A percentile compares a stretch with the other conserved stretches of the same genome.
phyloP scores from a whole-genome alignment of 2,113 vertebrate genomes.

The Pogonocichla stellata region DNA sequence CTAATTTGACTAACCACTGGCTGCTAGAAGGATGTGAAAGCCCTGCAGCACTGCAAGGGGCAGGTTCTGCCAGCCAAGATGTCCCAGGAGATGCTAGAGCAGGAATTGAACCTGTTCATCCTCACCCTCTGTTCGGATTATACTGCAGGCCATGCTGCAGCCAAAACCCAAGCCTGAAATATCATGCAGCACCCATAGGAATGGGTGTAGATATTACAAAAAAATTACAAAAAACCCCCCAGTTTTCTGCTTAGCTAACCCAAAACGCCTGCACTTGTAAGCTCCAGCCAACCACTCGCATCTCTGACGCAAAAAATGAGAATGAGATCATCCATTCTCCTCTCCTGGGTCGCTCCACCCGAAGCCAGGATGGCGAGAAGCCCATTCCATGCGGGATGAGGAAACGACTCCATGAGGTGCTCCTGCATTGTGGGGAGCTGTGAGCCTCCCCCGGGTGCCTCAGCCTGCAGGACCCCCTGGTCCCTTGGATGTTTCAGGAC shows the following conservation, averaged over 20 bases:
- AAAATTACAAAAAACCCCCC: background rate
- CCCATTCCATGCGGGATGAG: background rate
- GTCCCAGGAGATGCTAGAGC: background rate
- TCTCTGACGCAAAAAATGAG: background rate
- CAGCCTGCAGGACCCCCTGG: background rate
- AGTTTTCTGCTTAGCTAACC: background rate
- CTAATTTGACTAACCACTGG: background rate
- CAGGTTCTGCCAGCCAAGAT: background rate
- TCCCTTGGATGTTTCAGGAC: background rate
- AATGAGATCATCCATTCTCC: background rate
- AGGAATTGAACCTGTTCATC: background rate
- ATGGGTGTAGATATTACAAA: rapidly evolving
- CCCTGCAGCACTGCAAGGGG: background rate
- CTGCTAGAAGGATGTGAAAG: background rate
- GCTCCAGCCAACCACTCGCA: background rate
- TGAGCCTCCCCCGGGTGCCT: rapidly evolving
- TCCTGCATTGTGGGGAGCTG: rapidly evolving
- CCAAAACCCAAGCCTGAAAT: background rate
- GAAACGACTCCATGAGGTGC: rapidly evolving
- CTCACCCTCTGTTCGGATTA: background rate
- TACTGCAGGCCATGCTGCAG: background rate
- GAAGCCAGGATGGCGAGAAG: rapidly evolving
- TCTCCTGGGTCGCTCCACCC: rapidly evolving
- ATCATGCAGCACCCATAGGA: rapidly evolving
- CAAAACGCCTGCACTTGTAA: rapidly evolving